Percentiles rank a stretch among this genome's conserved stretches.
phyloP scores from a whole-genome alignment of 2,888 invertebrate genomes.

The Drosophila limbata region DNA sequence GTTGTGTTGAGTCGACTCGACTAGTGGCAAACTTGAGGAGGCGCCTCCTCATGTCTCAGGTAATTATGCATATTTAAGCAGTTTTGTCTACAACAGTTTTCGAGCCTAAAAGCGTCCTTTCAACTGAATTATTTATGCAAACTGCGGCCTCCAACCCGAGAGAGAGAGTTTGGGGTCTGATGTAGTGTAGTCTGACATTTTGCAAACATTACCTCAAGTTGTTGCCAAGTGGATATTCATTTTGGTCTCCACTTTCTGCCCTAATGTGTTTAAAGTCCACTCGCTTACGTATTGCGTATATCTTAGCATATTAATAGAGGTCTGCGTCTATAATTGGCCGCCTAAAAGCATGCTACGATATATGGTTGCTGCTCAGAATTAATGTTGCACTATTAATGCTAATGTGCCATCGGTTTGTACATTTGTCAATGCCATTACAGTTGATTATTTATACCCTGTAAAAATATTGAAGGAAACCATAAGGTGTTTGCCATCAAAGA shows the following conservation, averaged over 20 bases:
- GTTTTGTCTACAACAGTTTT: slow-evolving; percentile 81
- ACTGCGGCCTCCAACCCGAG: slow-evolving; percentile 35
- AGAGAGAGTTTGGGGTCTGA: neutral
- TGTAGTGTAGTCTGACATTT: slow-evolving; percentile 49
- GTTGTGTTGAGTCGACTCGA: neutral
- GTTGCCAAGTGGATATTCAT: slow-evolving; percentile 58
- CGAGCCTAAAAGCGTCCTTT: slow-evolving; percentile 76
- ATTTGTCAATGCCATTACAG: slow-evolving; percentile 60
- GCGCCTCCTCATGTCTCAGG: slow-evolving; percentile 67
- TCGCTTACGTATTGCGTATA: neutral
- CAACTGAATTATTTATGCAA: slow-evolving; percentile 83
- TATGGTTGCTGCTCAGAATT: slow-evolving; percentile 55
- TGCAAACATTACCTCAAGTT: slow-evolving; percentile 71
- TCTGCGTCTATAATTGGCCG: slow-evolving; percentile 56
- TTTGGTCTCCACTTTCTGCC: slow-evolving; percentile 18
- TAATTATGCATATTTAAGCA: slow-evolving; percentile 84
- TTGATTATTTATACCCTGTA: slow-evolving; percentile 9
- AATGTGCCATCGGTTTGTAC: slow-evolving; percentile 54
- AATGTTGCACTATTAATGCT: slow-evolving; percentile 74
- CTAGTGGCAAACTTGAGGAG: slow-evolving; percentile 16
- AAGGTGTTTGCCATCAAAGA: neutral
- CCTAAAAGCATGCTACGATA: slow-evolving; percentile 25
- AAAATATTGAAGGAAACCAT: neutral
- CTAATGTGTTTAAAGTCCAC: slow-evolving; percentile 66
- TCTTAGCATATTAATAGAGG: slow-evolving; percentile 48